A percentile compares a stretch with the other conserved stretches of the same genome.
phyloP scores from a whole-genome alignment of 1,140 invertebrate species.

The Diachasma alloeum region DNA sequence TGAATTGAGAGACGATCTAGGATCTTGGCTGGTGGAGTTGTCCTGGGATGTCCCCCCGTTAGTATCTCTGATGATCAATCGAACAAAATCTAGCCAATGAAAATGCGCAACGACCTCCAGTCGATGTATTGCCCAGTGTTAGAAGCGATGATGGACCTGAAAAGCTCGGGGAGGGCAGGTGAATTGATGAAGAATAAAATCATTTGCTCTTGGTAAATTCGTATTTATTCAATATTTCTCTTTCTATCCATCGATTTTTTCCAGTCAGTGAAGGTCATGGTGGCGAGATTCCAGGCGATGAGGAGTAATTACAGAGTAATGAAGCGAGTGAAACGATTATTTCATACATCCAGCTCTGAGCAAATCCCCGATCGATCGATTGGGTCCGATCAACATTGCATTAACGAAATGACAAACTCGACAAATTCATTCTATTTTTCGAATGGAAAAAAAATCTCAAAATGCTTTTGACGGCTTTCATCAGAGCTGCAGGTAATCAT shows the following conservation, averaged over 20 bases:
- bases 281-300: not conserved
- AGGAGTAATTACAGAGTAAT: not conserved
- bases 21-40: not conserved
- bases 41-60: not conserved
- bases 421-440: not conserved
- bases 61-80: not conserved
- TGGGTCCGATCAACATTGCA: too few species aligned
- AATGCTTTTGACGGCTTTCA: not conserved
- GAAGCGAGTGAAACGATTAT: not conserved
- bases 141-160: slow-evolving; percentile 5
- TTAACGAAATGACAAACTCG: too few species aligned
- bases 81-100: not conserved
- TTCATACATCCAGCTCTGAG: not conserved
- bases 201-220: not conserved
- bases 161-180: slow-evolving; percentile 1
- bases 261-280: too few species aligned
- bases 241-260: not conserved
- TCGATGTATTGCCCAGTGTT: not conserved
- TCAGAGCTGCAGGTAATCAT: not conserved
- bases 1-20: not conserved
- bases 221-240: not conserved
- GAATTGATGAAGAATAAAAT: slow-evolving; percentile 7
- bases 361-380: too few species aligned
- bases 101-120: not conserved
- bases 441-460: too few species aligned